A percentile compares a stretch with the other conserved stretches of the same genome.
Evolutionary conservation across 2,113 vertebrate genomes (phyloP).

Genomic region (Pituophis catenifer): DNA sequence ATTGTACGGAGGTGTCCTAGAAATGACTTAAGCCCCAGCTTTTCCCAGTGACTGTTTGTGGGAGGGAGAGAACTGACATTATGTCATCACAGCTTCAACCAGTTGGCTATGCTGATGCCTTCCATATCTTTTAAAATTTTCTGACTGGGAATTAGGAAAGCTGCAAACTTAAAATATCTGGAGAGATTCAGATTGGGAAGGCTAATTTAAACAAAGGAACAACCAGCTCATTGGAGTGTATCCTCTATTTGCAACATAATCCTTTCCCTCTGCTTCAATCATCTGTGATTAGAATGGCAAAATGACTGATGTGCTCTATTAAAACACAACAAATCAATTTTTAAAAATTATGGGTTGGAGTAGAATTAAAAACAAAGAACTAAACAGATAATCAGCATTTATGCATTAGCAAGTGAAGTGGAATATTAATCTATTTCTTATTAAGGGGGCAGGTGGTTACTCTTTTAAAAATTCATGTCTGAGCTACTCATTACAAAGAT

Average conservation of each 20-base stretch:
- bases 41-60: background rate
- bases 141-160: background rate
- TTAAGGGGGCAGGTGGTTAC: background rate
- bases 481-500: background rate
- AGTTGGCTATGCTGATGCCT: background rate
- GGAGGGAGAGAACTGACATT: background rate
- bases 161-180: background rate
- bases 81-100: background rate
- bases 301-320: background rate
- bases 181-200: background rate
- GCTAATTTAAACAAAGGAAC: background rate
- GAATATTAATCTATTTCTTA: background rate
- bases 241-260: background rate
- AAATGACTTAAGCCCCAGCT: background rate
- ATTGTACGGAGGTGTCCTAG: background rate
- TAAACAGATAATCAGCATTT: background rate
- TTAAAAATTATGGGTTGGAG: background rate
- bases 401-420: background rate
- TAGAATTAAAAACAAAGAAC: background rate
- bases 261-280: background rate
- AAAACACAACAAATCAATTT: slow-evolving; percentile 11
- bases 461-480: background rate
- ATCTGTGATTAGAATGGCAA: background rate
- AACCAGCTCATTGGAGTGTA: background rate
- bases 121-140: background rate